Conservation (phyloP, 2,113 vertebrate species). For the Pycnonotus jocosus region DNA sequence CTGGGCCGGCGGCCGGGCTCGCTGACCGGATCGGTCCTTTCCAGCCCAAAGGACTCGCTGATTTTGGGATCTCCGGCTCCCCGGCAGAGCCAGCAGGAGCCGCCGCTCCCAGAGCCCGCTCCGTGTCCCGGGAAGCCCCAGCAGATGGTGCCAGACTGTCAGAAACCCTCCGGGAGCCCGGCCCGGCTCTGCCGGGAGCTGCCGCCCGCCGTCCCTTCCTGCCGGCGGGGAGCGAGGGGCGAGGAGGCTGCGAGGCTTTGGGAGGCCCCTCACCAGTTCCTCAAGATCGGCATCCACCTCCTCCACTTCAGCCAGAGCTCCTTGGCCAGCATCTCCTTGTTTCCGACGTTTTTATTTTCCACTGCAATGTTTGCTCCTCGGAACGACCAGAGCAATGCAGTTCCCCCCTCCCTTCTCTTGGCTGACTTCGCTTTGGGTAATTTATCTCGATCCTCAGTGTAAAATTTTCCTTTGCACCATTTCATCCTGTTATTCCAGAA, state of each 20-base stretch:
- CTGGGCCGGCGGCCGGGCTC: background rate
- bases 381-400: background rate
- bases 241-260: background rate
- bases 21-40: no score
- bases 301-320: background rate
- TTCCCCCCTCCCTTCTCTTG: background rate
- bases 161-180: slow-evolving; percentile 37
- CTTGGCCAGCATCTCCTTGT: background rate
- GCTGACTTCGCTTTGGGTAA: background rate
- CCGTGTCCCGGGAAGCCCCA: slow-evolving; percentile 22
- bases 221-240: background rate
- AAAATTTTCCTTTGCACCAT: slow-evolving; percentile 35
- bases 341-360: background rate
- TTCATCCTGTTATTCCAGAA: slow-evolving; percentile 52
- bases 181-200: background rate
- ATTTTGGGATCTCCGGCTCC: background rate
- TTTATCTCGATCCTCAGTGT: background rate
- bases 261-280: background rate
- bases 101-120: background rate
- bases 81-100: background rate
- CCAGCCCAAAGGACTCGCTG: background rate
- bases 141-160: slow-evolving; percentile 62
- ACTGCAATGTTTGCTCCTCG: background rate
- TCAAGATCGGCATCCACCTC: background rate
- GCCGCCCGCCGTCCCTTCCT: background rate